Conservation (phyloP, 37 sponge, comb jelly and placozoan genomes). For the Dysidea cf. avara region DNA sequence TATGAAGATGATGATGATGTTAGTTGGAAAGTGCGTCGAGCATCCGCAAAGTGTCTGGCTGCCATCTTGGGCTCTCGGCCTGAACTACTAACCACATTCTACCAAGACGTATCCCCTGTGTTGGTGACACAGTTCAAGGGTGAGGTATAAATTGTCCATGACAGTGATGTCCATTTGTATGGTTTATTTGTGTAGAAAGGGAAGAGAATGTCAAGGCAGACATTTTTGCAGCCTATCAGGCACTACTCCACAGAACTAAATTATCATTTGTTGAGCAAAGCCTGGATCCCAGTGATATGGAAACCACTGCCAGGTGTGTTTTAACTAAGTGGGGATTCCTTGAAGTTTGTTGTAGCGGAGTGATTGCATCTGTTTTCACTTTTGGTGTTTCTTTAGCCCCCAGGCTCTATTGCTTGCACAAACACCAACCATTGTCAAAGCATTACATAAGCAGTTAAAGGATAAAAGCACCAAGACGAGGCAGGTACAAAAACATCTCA, state of each 20-base stretch:
- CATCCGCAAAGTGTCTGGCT: conserved; percentile 85
- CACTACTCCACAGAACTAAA: conserved; percentile 70
- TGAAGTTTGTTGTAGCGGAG: too few relatives aligned
- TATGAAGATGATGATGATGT: conserved; percentile 99
- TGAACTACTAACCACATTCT: conserved; percentile 82
- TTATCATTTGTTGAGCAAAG: too few relatives aligned
- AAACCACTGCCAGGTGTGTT: conserved; percentile 41
- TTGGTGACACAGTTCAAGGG: conserved; percentile 94
- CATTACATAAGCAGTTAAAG: conserved; percentile 82
- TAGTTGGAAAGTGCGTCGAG: conserved; percentile 96
- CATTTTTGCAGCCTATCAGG: conserved; percentile 91
- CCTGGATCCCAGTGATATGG: too few relatives aligned
- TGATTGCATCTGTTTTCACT: too few relatives aligned
- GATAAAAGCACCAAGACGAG: conserved; percentile 91
- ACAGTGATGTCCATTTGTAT: too few relatives aligned
- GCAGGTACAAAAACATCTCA: conserved; percentile 36
- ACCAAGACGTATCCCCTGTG: conserved; percentile 78
- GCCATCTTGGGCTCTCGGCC: conserved; percentile 80
- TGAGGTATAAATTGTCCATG: conserved; percentile 18
- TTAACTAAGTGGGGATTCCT: too few relatives aligned
- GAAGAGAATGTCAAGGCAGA: conserved; percentile 95
- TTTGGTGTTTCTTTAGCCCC: conserved; percentile 52
- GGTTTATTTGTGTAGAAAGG: conserved; percentile 62
- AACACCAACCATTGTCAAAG: conserved; percentile 76
- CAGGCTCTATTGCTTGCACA: conserved; percentile 64